Evolutionary conservation across 2,888 invertebrate genomes (phyloP).

Genomic region (Embidobia sp.): DNA sequence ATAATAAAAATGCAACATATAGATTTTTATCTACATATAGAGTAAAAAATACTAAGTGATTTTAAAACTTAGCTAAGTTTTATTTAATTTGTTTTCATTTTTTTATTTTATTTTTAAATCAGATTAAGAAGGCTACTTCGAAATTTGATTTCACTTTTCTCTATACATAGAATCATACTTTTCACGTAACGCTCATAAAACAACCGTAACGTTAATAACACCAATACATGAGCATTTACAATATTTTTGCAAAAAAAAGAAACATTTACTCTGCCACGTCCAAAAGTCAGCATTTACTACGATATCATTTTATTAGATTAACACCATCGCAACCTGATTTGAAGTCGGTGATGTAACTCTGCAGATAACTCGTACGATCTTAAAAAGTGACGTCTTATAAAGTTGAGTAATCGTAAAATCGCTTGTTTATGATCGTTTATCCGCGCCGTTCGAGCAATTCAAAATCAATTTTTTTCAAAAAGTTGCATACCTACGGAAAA

Average conservation of each 20-base stretch:
- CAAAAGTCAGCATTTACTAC: neutral
- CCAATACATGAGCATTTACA: too few relatives aligned
- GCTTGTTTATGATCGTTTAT: neutral
- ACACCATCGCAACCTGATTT: neutral
- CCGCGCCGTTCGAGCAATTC: neutral
- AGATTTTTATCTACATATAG: too few relatives aligned
- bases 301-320: constrained; percentile 7
- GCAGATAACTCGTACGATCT: constrained; percentile 8
- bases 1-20: too few relatives aligned
- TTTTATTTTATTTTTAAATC: too few relatives aligned
- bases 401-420: constrained; percentile 20
- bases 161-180: too few relatives aligned
- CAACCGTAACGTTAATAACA: too few relatives aligned
- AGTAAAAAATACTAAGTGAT: too few relatives aligned
- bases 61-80: too few relatives aligned
- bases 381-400: constrained; percentile 8
- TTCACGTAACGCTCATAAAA: neutral
- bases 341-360: constrained; percentile 1
- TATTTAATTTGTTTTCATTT: too few relatives aligned
- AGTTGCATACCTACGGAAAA: neutral
- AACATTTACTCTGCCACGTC: neutral
- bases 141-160: too few relatives aligned
- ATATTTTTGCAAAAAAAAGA: neutral
- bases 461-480: neutral
- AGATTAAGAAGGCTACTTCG: too few relatives aligned